These are phyloP conservation scores for Caranx ignobilis DNA, from an alignment of 2,113 vertebrate genomes.

Conservation along the genomic window DNA sequence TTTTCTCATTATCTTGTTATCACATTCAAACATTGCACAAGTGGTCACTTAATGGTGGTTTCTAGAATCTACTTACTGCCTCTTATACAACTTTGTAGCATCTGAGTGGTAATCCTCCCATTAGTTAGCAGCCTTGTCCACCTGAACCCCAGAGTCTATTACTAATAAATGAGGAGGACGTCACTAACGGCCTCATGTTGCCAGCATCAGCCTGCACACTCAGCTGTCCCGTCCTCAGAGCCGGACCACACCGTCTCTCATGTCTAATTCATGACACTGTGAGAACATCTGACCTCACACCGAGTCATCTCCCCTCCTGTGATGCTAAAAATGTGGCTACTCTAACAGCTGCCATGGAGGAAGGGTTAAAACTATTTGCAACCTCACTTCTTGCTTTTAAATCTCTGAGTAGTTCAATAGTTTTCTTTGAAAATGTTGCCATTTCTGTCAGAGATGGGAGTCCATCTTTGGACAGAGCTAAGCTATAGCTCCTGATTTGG, in stretches of 20 bases:
- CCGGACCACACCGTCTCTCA: slow-evolving; percentile 55
- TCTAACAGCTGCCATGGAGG: neutral
- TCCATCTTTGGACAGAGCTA: no score
- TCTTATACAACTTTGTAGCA: slow-evolving; percentile 16
- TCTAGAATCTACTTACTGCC: slow-evolving; percentile 3
- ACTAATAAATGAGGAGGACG: slow-evolving; percentile 79
- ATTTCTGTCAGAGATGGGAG: no score
- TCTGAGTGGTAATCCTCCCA: slow-evolving; percentile 11
- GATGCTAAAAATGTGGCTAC: neutral
- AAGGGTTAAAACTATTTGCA: neutral
- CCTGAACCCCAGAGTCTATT: slow-evolving; percentile 71
- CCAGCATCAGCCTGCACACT: slow-evolving; percentile 43
- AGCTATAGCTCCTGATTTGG: no score
- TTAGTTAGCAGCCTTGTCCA: slow-evolving; percentile 48
- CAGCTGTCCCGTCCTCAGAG: slow-evolving; percentile 41
- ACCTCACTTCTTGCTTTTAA: neutral
- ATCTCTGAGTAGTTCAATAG: no score
- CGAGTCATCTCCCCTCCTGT: slow-evolving; percentile 35
- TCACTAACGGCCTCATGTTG: slow-evolving; percentile 78
- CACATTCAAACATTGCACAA: neutral
- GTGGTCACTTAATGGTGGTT: neutral
- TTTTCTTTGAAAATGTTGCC: no score
- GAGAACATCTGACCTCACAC: slow-evolving; percentile 66
- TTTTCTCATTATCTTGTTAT: no score
- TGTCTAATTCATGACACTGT: slow-evolving; percentile 73